Conservation (phyloP, 2,113 vertebrate genomes). For the Cavia aperea region DNA sequence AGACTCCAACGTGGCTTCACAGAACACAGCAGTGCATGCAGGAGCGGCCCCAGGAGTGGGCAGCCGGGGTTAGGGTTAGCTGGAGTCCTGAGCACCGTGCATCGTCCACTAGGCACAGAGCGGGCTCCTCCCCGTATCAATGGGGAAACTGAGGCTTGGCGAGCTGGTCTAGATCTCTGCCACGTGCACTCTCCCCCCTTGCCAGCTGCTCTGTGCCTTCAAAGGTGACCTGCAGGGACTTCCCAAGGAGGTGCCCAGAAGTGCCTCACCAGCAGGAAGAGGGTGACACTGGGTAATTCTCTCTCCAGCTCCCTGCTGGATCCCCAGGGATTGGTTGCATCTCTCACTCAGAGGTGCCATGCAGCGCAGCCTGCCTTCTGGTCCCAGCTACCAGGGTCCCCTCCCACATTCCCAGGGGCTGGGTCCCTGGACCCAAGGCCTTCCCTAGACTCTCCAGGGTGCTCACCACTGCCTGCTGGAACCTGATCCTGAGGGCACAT, state of each 20-base stretch:
- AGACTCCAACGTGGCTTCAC: not conserved
- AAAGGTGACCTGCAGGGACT: accelerated
- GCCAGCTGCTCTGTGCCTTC: not conserved
- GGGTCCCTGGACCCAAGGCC: not conserved
- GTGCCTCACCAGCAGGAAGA: not conserved
- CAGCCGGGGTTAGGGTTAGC: not conserved
- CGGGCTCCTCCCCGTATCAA: accelerated
- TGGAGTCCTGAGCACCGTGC: accelerated
- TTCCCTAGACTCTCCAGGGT: accelerated
- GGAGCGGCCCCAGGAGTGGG: too few species aligned
- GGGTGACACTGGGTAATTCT: not conserved
- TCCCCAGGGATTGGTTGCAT: not conserved
- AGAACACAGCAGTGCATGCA: not conserved
- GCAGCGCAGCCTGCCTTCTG: not conserved
- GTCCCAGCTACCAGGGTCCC: accelerated
- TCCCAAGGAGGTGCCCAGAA: accelerated
- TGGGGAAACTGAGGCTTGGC: not conserved
- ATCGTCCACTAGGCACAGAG: accelerated
- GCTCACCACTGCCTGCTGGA: too few species aligned
- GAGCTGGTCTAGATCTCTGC: not conserved
- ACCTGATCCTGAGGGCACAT: accelerated
- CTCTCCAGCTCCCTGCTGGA: not conserved
- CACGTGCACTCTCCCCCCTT: too few species aligned
- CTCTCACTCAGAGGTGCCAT: not conserved
- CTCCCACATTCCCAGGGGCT: not conserved